Evolutionary conservation across 1,140 invertebrate genomes (phyloP), one percentile per base, ranked within the genome.

Genomic region (Rhagoletis pomonella): DNA sequence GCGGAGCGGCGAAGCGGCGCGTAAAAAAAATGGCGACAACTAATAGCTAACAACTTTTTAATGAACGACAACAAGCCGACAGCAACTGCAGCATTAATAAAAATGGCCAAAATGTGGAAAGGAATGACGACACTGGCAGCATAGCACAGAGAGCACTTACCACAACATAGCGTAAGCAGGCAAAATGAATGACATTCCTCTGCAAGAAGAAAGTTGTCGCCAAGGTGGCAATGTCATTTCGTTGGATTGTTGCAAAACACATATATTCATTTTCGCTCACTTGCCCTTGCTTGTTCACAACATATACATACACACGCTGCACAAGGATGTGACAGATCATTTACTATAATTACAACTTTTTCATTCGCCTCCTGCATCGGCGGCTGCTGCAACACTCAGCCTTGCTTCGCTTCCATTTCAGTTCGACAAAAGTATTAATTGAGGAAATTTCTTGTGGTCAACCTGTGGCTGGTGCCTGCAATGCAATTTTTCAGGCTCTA

Each of bases 1-100:
- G 44, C 14, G 73, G n/a, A 81, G 29, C 47, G n/a, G n/a, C n/a
- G n/a, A n/a, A n/a, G n/a, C n/a, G 19, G 47, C 12, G 73, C 73
- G 47, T 55, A 47, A 81, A 81, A 81, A 55, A 81, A 81, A 81
- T 81, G 47, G 73, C 73, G 73, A 58, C 73, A 81, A 81, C 73
- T 81, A 81, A 81, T 81, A 55, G 73, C 73, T 55, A 81, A 81
- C 73, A 81, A 81, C 73, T 81, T 81, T 81, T 81, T 81, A 81
- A 81, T 81, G 73, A 81, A 81, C 47, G 73, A 81, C 47, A 81
- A 81, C 47, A 81, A 55, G 44, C 47, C 73, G 47, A 81, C 47
- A 81, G 73, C 73, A 81, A 81, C 47, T 55, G 73, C 73, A 10
- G 6, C 73, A 81, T 19, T 81, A 81, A 81, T 10, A 17, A 2